These are phyloP conservation scores for Agonopterix heracliana DNA, from an alignment of 2,888 invertebrate genomes.

Conservation along the genomic window DNA sequence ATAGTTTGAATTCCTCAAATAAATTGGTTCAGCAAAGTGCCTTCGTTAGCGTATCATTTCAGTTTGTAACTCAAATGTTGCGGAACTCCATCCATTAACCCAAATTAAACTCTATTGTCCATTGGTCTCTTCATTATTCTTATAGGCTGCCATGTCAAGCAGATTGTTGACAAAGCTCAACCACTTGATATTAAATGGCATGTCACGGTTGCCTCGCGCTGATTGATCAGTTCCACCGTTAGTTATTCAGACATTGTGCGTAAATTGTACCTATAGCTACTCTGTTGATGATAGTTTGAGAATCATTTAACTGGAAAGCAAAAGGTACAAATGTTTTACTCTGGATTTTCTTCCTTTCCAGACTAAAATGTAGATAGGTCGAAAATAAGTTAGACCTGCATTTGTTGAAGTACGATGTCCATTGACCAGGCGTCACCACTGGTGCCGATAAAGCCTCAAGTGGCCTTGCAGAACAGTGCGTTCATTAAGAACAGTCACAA, in stretches of 20 bases:
- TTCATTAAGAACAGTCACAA: conserved; percentile 74
- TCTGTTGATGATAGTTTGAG: conserved; percentile 38
- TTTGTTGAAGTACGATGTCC: conserved; percentile 60
- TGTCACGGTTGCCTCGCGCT: conserved; percentile 27
- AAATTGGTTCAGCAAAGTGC: neutral
- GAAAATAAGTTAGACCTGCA: conserved; percentile 27
- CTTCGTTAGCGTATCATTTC: conserved; percentile 5
- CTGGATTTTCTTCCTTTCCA: conserved; percentile 55
- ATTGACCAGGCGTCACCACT: conserved; percentile 72
- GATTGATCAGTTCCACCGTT: conserved; percentile 13
- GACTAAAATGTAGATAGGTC: conserved; percentile 71
- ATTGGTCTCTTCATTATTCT: conserved; percentile 43
- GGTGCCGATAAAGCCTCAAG: conserved; percentile 72
- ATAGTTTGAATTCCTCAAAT: too few relatives aligned
- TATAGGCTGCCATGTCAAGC: conserved; percentile 35
- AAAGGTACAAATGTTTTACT: conserved; percentile 13
- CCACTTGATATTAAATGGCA: conserved; percentile 26
- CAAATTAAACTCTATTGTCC: conserved; percentile 52
- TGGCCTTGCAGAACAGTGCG: conserved; percentile 61
- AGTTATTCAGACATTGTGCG: neutral
- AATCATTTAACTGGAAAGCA: conserved; percentile 15
- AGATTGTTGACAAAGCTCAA: conserved; percentile 32
- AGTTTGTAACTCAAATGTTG: conserved; percentile 18
- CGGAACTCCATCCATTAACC: conserved; percentile 52
- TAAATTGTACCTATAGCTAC: conserved; percentile 24